A percentile compares a stretch with the other conserved stretches of the same genome.
These are phyloP conservation scores for Poeciliopsis occidentalis DNA, from an alignment of 2,113 vertebrate genomes.

Conservation along the genomic window DNA sequence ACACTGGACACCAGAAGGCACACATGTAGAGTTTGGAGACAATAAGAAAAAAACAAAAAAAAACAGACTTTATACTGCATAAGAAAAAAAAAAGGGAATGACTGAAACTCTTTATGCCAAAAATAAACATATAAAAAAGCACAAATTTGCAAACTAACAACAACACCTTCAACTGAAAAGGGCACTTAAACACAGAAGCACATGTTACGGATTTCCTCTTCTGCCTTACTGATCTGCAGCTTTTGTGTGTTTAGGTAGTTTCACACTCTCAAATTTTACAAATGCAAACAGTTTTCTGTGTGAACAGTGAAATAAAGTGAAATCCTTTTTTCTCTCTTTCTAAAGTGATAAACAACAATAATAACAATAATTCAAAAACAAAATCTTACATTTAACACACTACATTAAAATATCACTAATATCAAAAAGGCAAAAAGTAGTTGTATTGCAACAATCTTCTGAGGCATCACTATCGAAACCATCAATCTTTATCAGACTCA, in stretches of 20 bases:
- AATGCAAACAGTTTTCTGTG: constrained; percentile 1
- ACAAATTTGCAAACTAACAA: constrained; percentile 1
- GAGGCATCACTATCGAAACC: constrained; percentile 58
- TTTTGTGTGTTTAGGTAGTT: constrained; percentile 49
- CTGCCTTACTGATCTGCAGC: constrained; percentile 15
- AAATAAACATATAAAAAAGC: neutral
- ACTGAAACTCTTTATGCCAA: neutral
- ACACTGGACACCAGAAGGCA: constrained; percentile 67
- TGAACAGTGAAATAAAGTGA: constrained; percentile 43
- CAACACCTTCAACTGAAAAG: constrained; percentile 12
- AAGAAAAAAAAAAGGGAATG: neutral
- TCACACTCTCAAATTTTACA: constrained; percentile 41
- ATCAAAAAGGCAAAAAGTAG: constrained; percentile 75
- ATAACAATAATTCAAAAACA: constrained; percentile 26
- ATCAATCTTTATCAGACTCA: constrained; percentile 65
- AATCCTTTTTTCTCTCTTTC: constrained; percentile 40
- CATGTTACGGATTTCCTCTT: constrained; percentile 12
- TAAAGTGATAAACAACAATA: constrained; percentile 63
- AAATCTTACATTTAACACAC: constrained; percentile 55
- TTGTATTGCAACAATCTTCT: constrained; percentile 65
- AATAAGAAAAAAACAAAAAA: neutral
- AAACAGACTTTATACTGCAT: neutral
- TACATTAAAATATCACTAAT: constrained; percentile 77
- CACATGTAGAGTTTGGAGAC: constrained; percentile 49
- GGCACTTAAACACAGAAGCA: constrained; percentile 43